Conservation (phyloP, 2,797 vertebrate genomes). For the Allenopithecus nigroviridis region DNA sequence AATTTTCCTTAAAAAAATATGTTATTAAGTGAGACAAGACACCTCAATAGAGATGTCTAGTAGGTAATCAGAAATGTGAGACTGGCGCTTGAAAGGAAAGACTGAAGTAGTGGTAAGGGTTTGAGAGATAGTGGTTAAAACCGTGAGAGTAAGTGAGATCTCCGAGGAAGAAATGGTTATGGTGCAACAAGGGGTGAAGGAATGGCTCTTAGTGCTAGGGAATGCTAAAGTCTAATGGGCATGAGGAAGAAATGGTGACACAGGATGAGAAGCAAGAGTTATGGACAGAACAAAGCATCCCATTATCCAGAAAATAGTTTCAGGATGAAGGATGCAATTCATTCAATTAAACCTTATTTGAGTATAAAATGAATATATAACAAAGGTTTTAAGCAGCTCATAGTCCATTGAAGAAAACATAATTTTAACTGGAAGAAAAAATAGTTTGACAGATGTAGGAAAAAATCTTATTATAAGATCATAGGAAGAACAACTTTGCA, state of each 20-base stretch:
- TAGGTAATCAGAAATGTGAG: background rate
- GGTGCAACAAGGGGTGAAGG: accelerated
- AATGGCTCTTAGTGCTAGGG: background rate
- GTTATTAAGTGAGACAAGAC: background rate
- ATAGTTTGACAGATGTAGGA: background rate
- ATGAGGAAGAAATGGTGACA: background rate
- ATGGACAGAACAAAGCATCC: background rate
- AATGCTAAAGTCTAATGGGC: background rate
- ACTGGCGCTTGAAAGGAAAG: background rate
- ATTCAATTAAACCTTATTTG: background rate
- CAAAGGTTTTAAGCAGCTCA: background rate
- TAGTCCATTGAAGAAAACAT: background rate
- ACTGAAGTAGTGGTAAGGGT: background rate
- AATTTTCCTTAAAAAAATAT: background rate
- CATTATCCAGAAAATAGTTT: background rate
- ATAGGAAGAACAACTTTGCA: background rate
- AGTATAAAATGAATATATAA: background rate
- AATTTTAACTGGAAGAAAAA: background rate
- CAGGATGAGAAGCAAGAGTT: background rate
- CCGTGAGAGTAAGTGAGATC: background rate
- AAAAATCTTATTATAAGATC: background rate
- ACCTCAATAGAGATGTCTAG: background rate
- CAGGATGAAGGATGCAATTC: background rate
- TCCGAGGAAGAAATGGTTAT: background rate
- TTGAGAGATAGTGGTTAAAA: background rate